A percentile compares a stretch with the other conserved stretches of the same genome.
These are phyloP conservation scores for Mus pahari DNA, from an alignment of 2,113 vertebrate species.

Conservation along the genomic window DNA sequence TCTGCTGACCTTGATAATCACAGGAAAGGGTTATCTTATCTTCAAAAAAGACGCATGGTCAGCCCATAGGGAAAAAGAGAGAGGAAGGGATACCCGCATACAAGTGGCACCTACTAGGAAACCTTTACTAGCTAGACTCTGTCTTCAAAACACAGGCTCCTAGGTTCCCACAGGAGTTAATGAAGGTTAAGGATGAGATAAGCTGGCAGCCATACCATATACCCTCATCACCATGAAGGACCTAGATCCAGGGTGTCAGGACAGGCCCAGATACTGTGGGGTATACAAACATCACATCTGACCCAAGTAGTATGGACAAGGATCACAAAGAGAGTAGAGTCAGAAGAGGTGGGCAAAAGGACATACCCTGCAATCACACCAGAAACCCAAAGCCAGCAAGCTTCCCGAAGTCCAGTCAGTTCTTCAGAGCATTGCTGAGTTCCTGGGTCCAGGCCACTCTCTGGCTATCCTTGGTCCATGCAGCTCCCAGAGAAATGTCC, in stretches of 20 bases:
- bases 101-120: not conserved
- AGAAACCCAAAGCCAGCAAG: constrained; percentile 43
- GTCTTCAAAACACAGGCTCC: not conserved
- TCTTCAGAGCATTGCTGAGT: not conserved
- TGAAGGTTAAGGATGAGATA: not conserved
- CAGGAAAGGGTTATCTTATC: not conserved
- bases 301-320: constrained; percentile 40
- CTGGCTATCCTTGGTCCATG: not conserved
- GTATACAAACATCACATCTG: not conserved
- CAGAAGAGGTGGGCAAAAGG: not conserved
- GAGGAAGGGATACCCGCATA: not conserved
- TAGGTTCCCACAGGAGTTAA: constrained; percentile 48
- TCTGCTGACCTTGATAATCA: not conserved
- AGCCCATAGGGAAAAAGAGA: not conserved
- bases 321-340: constrained; percentile 9
- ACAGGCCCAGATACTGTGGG: not conserved
- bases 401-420: not conserved
- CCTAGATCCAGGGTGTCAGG: not conserved
- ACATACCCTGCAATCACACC: not conserved
- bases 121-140: not conserved
- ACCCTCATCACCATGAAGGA: not conserved
- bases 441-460: not conserved
- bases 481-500: not conserved
- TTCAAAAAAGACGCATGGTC: not conserved
- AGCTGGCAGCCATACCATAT: not conserved